phyloP scores from a whole-genome alignment of 2,888 invertebrate genomes.

The Venustoraphidia nigricollis region DNA sequence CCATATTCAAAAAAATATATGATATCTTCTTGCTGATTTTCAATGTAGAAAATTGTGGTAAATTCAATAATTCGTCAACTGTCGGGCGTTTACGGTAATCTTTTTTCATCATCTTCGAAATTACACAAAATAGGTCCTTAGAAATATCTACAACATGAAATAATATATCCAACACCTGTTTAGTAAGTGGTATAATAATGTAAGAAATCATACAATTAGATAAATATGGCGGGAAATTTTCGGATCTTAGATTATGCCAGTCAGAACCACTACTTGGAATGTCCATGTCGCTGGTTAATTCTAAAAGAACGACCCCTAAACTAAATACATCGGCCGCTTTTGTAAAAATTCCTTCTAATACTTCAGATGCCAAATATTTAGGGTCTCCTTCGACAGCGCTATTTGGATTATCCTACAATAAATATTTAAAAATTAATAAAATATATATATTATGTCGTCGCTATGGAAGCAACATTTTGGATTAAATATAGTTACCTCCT shows the following conservation, averaged over 20 bases:
- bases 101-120: constrained; percentile 39
- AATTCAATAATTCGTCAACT: constrained; percentile 31
- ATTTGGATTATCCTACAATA: constrained; percentile 29
- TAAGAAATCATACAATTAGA: constrained; percentile 21
- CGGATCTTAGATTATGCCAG: constrained; percentile 49
- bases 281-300: constrained; percentile 52
- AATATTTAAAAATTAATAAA: constrained; percentile 1
- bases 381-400: constrained; percentile 57
- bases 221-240: constrained; percentile 34
- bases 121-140: constrained; percentile 32
- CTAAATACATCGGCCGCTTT: constrained; percentile 61
- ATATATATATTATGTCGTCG: too few species aligned
- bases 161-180: neutral
- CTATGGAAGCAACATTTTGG: neutral
- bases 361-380: constrained; percentile 58
- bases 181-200: neutral
- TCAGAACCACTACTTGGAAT: constrained; percentile 49
- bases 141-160: constrained; percentile 26
- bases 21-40: neutral
- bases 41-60: constrained; percentile 2
- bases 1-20: too few species aligned
- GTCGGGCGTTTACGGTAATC: constrained; percentile 34
- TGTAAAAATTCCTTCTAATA: constrained; percentile 45
- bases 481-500: constrained; percentile 23
- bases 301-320: constrained; percentile 55